Base-by-base conservation (phyloP, 2,113 vertebrate species). In the Cyrtonyx montezumae region DNA sequence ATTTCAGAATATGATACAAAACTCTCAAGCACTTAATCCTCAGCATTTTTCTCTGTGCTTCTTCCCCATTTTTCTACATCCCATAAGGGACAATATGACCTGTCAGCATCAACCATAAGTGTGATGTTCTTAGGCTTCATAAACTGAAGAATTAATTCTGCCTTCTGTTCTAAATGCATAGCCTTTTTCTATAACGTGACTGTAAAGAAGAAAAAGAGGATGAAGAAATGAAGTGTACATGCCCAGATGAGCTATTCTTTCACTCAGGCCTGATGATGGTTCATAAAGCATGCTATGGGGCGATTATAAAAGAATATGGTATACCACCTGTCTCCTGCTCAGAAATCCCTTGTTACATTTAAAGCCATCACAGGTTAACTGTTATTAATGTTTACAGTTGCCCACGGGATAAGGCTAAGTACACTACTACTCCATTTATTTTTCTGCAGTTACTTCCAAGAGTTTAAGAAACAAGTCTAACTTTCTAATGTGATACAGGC, bases 251-350 rank as follows among this genome's bases (percentile, higher is more conserved):
- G 87, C 81, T 83, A 43, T 74, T 94, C 73, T 77, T 90, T 75
- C 61, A 75, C 68, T 93, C 79, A 71, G 56, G 61, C 2, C 2
- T 86, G 69, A 65, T 58, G 48, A 95, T 61, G 94, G 85, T 73
- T 94, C 94, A 95, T 92, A 95, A 96, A 96, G 85, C 87, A 94
- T 95, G 90, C 85, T 91, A 81, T 90, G 87, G 93, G 62, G 65
- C 8, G 5, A 84, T 81, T 90, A 91, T 73, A 96, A 96, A 96
- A 93, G 87, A 91, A 91, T 91, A 92, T 22, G 56, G 87, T 32
- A 73, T 43, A 74, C 73, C 89, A 93, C 95, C 94, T 94, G 75
- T 66, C 89, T 83, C 86, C 71, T 76, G 94, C 92, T 89, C 89
- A 95, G 81, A 94, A 95, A 85, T 51, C 42, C n/a, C 79, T 85